Evolutionary conservation across 1,140 invertebrate species (phyloP), one percentile per base, ranked within the genome.

Genomic region (Heliothis virescens): DNA sequence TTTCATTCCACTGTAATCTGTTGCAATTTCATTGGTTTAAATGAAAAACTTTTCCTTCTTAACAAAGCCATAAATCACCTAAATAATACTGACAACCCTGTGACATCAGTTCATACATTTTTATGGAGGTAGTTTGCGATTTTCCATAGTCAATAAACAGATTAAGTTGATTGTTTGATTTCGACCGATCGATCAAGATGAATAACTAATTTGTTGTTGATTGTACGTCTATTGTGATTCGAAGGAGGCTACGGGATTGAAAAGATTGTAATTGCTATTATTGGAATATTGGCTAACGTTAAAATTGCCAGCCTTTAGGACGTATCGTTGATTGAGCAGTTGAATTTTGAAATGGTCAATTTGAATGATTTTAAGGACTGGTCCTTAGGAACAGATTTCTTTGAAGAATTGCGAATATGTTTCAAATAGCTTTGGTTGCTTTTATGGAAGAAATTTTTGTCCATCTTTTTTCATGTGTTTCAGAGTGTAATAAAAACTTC

Each of bases 61-160:
- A 53, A 53, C 53, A 55, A 55, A 55, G 16, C 41, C 48, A 77
- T 77, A 48, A 77, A 52, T 77, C 72, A 77, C 48, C 13, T 29
- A 12, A 77, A 77, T n/a, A 65, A 74, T 52, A 48, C 62, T 57
- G 75, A 13, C 75, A 78, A 59, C 75, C 75, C 75, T 78, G 63
- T 67, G 50, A 57, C 52, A 73, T 16, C 47, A 47, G 26, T 69
- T 18, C 62, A 67, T 69, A 78, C 52, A 78, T 48, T 69, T 74
- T 78, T 69, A 78, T 78, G 18, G 34, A 78, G 21, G 67, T 81
- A 52, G 76, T 81, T 81, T 73, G 59, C 75, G 69, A 79, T 82
- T 82, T 73, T 78, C 34, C 69, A 82, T 78, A 82, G 50, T 67
- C 75, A 74, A 82, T 82, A 82, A 82, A 79, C 75, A 81, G 74